Percentiles rank a stretch among this genome's conserved stretches.
Conservation (phyloP, 2,797 vertebrate species). For the Limosa lapponica region DNA sequence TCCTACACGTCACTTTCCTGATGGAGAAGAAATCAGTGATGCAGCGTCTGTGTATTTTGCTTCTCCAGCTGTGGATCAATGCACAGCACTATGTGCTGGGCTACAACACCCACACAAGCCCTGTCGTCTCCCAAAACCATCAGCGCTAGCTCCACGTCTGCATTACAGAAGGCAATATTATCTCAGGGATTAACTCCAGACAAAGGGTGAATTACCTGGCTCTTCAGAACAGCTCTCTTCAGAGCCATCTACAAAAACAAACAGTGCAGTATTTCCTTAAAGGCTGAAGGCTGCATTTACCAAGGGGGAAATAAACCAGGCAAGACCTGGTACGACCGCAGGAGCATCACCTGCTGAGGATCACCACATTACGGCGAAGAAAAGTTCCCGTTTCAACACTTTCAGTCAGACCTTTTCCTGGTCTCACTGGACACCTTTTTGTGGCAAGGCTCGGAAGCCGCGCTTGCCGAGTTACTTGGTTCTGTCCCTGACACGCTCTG, state of each 20-base stretch:
- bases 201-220: background rate
- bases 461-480: background rate
- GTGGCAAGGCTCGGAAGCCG: background rate
- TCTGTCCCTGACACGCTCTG: background rate
- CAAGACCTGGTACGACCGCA: background rate
- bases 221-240: background rate
- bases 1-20: background rate
- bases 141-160: fast-evolving
- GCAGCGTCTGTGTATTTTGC: background rate
- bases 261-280: background rate
- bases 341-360: background rate
- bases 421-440: background rate
- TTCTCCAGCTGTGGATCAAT: background rate
- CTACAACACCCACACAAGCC: background rate
- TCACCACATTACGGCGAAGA: fast-evolving
- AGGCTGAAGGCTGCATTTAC: fast-evolving
- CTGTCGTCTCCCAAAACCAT: background rate
- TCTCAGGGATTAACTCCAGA: background rate
- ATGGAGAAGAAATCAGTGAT: background rate
- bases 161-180: background rate
- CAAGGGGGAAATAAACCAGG: background rate
- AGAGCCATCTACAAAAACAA: background rate
- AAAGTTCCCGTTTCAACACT: background rate
- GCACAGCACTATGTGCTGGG: background rate
- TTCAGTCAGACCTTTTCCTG: background rate